Conservation (phyloP, 2,888 invertebrate genomes). For the Deroplatys truncata region DNA sequence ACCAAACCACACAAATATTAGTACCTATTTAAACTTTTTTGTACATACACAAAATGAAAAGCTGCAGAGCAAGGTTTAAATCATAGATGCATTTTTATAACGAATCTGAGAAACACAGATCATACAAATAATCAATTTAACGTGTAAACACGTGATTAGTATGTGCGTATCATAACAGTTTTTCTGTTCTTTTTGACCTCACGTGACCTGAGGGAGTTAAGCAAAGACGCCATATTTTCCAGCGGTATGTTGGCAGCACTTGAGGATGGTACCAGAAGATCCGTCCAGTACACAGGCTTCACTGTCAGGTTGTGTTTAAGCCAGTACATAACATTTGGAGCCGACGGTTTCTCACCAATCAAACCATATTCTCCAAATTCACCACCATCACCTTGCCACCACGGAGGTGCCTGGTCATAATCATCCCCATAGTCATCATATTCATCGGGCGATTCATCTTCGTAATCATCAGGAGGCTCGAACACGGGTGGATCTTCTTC, state of each 20-base stretch:
- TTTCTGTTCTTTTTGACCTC: neutral
- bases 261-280: neutral
- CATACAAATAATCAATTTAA: too few species aligned
- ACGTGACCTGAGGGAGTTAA: neutral
- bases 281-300: neutral
- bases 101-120: too few species aligned
- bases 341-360: neutral
- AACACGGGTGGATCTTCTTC: too few species aligned
- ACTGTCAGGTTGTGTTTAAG: neutral
- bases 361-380: neutral
- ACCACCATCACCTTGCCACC: neutral
- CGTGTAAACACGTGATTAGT: too few species aligned
- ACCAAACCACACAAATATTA: too few species aligned
- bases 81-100: too few species aligned
- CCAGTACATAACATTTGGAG: neutral
- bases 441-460: neutral
- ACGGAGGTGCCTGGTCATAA: neutral
- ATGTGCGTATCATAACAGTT: too few species aligned
- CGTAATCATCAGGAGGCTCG: neutral
- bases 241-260: neutral
- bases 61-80: too few species aligned
- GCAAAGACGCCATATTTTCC: neutral
- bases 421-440: neutral
- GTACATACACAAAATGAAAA: too few species aligned
- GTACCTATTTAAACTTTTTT: too few species aligned